Evolutionary conservation across 2,797 vertebrate genomes (phyloP), one percentile per base, ranked within the genome.

Genomic region (Sebastes taczanowskii): DNA sequence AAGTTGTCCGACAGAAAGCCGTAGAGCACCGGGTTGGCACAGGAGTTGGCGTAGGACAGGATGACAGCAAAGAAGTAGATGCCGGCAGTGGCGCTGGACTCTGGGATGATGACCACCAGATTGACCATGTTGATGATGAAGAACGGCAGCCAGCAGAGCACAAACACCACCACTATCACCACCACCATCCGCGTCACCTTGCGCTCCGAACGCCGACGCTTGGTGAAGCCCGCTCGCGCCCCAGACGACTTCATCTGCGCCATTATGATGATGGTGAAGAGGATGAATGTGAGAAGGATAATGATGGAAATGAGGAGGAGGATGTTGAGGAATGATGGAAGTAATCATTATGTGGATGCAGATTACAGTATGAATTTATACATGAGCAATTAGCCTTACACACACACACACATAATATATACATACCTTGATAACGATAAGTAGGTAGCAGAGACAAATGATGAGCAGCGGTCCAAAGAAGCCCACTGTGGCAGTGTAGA

Each of bases 121-220:
- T 99, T 99, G 91, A 99, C 91, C 52, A 99, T 98, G 94, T 99
- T 99, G 92, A 99, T 97, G 88, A 98, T 95, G 1, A 97, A 99
- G 95, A 99, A 99, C 0, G 98, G 98, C 73, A 99, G 94, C 98
- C 98, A 99, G 93, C 98, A 99, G 86, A 99, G 94, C 42, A 99
- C 94, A 0, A 99, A 99, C 71, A 98, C 98, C 13, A 96, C 96
- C 90, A 99, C 98, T 71, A 99, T 97, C 4, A 97, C 95, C 88
- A 99, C 97, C 93, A 99, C 98, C 98, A 99, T 99, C 68, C 96
- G 96, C 0, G 98, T 99, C 92, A 99, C 97, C 69, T 97, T 97
- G 30, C 97, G 96, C 87, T 99, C 98, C 0, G 98, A 99, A 3
- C 96, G 96, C n/a, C 97, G 95, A 3, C 97, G 96, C 82, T 96